Evolutionary conservation across 1,140 invertebrate genomes (phyloP).

Genomic region (Magallana ariakensis): DNA sequence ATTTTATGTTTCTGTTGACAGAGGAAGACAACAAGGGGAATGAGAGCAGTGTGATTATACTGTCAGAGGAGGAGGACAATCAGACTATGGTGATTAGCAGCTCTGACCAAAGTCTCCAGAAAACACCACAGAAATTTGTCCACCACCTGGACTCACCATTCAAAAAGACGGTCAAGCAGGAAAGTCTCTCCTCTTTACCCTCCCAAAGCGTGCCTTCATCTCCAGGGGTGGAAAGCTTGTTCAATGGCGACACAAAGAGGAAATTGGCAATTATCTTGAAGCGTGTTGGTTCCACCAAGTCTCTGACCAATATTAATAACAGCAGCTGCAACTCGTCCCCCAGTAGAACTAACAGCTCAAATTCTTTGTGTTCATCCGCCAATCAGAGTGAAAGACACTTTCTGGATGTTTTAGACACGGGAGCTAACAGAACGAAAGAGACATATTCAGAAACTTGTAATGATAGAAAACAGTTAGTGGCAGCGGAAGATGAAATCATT

Average conservation of each 20-base stretch:
- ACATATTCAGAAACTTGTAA: neutral
- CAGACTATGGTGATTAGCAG: neutral
- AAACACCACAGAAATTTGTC: neutral
- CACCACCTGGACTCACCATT: neutral
- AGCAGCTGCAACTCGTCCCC: neutral
- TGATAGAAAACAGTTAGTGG: neutral
- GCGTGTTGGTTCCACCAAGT: neutral
- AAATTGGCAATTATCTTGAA: slow-evolving; percentile 30
- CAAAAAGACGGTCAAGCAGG: neutral
- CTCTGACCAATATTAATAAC: neutral
- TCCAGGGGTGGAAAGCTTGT: slow-evolving; percentile 5
- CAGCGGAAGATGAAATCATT: neutral
- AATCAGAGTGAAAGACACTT: slow-evolving; percentile 14
- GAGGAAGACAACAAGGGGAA: neutral
- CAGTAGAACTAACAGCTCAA: neutral
- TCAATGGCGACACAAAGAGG: neutral
- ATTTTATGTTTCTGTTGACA: neutral
- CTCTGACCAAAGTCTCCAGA: neutral
- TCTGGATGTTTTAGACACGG: neutral
- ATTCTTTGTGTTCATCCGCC: neutral
- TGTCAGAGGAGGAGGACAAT: neutral
- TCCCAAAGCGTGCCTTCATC: neutral
- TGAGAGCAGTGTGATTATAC: neutral
- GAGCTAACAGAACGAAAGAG: neutral
- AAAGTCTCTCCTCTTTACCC: neutral